Conservation (phyloP, 2,113 vertebrate genomes). For the Gobius niger region DNA sequence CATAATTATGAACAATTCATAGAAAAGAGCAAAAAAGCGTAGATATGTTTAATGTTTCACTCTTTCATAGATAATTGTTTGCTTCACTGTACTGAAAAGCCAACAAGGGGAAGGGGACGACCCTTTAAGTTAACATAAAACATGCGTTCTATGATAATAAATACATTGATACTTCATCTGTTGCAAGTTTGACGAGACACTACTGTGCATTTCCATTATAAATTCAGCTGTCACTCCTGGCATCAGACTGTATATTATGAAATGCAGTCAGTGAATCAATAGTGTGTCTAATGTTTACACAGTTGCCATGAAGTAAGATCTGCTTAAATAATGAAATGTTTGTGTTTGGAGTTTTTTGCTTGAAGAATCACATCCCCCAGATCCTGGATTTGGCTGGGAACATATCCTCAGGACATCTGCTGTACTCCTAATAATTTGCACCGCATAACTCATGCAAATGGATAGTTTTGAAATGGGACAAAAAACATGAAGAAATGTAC, state of each 20-base stretch:
- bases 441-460: slow-evolving; percentile 33
- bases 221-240: neutral
- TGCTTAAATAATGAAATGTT: neutral
- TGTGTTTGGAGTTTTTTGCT: slow-evolving; percentile 2
- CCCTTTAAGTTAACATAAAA: too few relatives aligned
- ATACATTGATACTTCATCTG: too few relatives aligned
- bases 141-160: too few relatives aligned
- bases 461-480: slow-evolving; percentile 21
- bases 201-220: neutral
- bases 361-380: slow-evolving; percentile 7
- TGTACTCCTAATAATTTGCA: slow-evolving; percentile 32
- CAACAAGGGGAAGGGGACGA: too few relatives aligned
- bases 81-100: too few relatives aligned
- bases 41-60: too few relatives aligned
- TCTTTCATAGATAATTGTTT: too few relatives aligned
- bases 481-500: slow-evolving; percentile 4
- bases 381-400: slow-evolving; percentile 21
- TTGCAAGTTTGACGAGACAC: neutral
- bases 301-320: neutral
- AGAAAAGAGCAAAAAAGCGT: too few relatives aligned
- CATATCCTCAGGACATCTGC: slow-evolving; percentile 29
- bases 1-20: too few relatives aligned
- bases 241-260: neutral
- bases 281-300: neutral
- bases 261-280: neutral